These are phyloP conservation scores for Erebia palarica DNA, from an alignment of 2,888 invertebrate species.

Conservation along the genomic window DNA sequence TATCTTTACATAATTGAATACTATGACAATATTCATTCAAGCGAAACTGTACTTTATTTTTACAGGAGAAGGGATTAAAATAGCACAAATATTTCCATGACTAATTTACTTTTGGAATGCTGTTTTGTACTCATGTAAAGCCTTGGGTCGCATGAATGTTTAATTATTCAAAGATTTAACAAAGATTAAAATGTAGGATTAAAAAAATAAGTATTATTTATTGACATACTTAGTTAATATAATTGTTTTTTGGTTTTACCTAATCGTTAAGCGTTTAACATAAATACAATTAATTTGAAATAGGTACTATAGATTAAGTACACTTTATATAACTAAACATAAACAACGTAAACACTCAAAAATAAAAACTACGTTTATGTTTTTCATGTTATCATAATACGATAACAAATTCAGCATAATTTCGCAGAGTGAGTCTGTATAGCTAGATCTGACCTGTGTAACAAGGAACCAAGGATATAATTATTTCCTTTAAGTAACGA, in stretches of 20 bases:
- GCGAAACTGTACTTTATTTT: not conserved
- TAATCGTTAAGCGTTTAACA: not conserved
- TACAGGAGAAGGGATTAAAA: not conserved
- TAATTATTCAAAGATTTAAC: slow-evolving; percentile 23
- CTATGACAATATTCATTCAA: slow-evolving; percentile 2
- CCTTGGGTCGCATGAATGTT: slow-evolving; percentile 16
- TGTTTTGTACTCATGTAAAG: slow-evolving; percentile 12
- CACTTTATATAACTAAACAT: too few relatives aligned
- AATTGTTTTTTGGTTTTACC: slow-evolving; percentile 2
- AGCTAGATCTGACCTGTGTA: too few relatives aligned
- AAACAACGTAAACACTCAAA: too few relatives aligned
- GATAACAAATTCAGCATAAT: too few relatives aligned
- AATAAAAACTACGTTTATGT: too few relatives aligned
- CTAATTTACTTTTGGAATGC: slow-evolving; percentile 7
- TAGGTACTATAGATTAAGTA: not conserved
- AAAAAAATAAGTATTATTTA: slow-evolving; percentile 22
- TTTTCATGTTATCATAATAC: too few relatives aligned
- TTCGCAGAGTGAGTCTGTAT: too few relatives aligned
- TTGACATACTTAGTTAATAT: not conserved
- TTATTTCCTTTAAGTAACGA: too few relatives aligned
- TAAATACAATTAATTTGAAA: not conserved
- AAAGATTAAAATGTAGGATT: slow-evolving; percentile 20
- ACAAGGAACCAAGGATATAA: too few relatives aligned
- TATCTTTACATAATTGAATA: slow-evolving; percentile 18
- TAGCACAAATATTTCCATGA: not conserved